Evolutionary conservation across 2,888 invertebrate species (phyloP).

Genomic region (Trachelus stipa): DNA sequence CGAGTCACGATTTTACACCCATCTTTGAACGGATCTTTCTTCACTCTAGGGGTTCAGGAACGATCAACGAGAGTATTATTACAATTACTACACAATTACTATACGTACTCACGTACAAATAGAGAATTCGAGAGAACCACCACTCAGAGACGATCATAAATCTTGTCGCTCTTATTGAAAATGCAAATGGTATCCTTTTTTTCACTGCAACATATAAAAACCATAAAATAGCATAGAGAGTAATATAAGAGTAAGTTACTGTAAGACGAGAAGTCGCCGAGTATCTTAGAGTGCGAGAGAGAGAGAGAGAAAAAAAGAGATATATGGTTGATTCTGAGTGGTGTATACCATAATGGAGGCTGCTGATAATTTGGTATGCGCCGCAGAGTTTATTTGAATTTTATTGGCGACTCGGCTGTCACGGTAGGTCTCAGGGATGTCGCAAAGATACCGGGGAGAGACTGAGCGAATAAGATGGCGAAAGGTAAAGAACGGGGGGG

Average conservation of each 20-base stretch:
- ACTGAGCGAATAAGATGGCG: slow-evolving; percentile 12
- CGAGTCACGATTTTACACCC: slow-evolving; percentile 5
- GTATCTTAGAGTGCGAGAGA: slow-evolving; percentile 6
- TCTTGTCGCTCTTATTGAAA: not conserved
- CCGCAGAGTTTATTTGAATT: slow-evolving; percentile 66
- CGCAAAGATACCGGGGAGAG: slow-evolving; percentile 11
- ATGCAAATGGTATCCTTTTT: not conserved
- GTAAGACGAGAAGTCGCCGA: not conserved
- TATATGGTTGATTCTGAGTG: not conserved
- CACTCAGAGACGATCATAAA: not conserved
- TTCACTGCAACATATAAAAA: not conserved
- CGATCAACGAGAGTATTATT: not conserved
- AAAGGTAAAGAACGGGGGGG: slow-evolving; percentile 5
- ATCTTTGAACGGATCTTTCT: not conserved
- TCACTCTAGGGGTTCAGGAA: not conserved
- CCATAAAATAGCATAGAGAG: not conserved
- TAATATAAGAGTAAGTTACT: not conserved
- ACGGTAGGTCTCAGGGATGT: slow-evolving; percentile 46
- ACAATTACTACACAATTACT: not conserved
- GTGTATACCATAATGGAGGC: slow-evolving; percentile 57
- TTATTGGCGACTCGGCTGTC: slow-evolving; percentile 62
- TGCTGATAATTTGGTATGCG: slow-evolving; percentile 66
- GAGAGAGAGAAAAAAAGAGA: slow-evolving; percentile 15
- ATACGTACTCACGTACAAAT: not conserved
- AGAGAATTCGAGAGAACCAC: not conserved